phyloP scores from a whole-genome alignment of 2,888 invertebrate genomes.

The Drosophila mimetica region DNA sequence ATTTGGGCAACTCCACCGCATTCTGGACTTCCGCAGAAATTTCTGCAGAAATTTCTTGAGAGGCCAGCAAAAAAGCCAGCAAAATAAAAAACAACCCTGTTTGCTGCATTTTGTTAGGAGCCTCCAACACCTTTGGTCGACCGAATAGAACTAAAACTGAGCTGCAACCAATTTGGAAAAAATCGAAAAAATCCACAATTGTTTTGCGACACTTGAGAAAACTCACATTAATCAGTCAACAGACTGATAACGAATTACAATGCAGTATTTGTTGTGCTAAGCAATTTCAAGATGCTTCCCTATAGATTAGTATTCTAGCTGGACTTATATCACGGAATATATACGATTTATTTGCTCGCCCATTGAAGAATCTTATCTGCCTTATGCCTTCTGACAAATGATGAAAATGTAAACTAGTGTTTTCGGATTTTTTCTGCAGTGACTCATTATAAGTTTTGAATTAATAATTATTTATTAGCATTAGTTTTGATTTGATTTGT shows the following conservation, averaged over 20 bases:
- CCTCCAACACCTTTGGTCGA: constrained; percentile 33
- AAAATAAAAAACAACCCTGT: background rate
- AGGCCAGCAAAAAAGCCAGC: constrained; percentile 45
- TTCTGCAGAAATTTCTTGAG: constrained; percentile 21
- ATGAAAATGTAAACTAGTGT: background rate
- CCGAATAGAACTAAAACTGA: constrained; percentile 50
- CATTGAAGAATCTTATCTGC: constrained; percentile 32
- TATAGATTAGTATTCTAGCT: constrained; percentile 19
- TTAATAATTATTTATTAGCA: constrained; percentile 43
- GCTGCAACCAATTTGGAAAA: constrained; percentile 17
- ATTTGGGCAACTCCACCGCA: constrained; percentile 53
- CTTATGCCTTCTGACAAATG: constrained; percentile 3
- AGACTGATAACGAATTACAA: constrained; percentile 38
- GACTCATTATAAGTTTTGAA: constrained; percentile 25
- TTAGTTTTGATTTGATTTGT: constrained; percentile 35
- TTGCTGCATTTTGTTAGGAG: constrained; percentile 43
- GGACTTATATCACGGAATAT: constrained; percentile 17
- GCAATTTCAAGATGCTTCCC: constrained; percentile 32
- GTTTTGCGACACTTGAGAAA: constrained; percentile 48
- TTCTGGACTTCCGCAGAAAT: constrained; percentile 3
- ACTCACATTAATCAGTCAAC: constrained; percentile 11
- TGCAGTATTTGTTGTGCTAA: constrained; percentile 10
- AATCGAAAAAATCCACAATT: constrained; percentile 8
- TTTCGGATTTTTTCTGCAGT: background rate
- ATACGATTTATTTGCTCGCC: constrained; percentile 12